A percentile compares a stretch with the other conserved stretches of the same genome.
Evolutionary conservation across 2,797 vertebrate species (phyloP).

Genomic region (Syngnathus rostellatus): DNA sequence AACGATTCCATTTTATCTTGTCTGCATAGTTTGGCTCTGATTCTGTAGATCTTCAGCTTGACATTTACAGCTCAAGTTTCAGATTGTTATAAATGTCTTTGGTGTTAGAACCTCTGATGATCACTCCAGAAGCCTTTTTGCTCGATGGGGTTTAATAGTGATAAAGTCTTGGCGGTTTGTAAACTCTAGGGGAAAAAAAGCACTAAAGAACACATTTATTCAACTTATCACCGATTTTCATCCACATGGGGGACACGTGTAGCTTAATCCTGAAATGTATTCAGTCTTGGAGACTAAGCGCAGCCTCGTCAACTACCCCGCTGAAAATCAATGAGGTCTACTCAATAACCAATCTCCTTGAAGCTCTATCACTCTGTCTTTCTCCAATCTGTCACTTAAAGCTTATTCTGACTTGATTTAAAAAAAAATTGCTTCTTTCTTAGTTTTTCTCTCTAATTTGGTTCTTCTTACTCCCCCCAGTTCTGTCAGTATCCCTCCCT

Average conservation of each 20-base stretch:
- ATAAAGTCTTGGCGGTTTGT: slow-evolving; percentile 23
- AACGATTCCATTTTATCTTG: not conserved
- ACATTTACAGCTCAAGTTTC: slow-evolving; percentile 23
- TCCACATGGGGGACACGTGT: not conserved
- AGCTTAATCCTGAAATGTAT: slow-evolving; percentile 17
- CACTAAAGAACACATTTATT: slow-evolving; percentile 1
- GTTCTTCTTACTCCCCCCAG: slow-evolving; percentile 29
- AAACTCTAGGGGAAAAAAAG: not conserved
- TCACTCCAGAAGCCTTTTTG: not conserved
- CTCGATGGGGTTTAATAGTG: not conserved
- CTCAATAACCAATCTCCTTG: slow-evolving; percentile 59
- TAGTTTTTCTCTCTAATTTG: slow-evolving; percentile 54
- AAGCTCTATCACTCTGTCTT: slow-evolving; percentile 76
- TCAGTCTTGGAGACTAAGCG: slow-evolving; percentile 28
- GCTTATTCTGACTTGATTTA: slow-evolving; percentile 73
- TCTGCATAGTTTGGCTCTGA: not conserved
- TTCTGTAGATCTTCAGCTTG: slow-evolving; percentile 10
- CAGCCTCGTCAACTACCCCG: slow-evolving; percentile 36
- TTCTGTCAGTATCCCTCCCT: slow-evolving; percentile 32
- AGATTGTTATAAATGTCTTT: slow-evolving; percentile 3
- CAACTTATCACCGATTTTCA: slow-evolving; percentile 2
- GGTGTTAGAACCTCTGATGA: slow-evolving; percentile 1
- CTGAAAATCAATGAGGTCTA: slow-evolving; percentile 52
- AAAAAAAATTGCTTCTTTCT: slow-evolving; percentile 61
- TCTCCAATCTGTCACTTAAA: slow-evolving; percentile 88